These are phyloP conservation scores for Thymallus thymallus DNA, from an alignment of 2,113 vertebrate genomes.

Conservation along the genomic window DNA sequence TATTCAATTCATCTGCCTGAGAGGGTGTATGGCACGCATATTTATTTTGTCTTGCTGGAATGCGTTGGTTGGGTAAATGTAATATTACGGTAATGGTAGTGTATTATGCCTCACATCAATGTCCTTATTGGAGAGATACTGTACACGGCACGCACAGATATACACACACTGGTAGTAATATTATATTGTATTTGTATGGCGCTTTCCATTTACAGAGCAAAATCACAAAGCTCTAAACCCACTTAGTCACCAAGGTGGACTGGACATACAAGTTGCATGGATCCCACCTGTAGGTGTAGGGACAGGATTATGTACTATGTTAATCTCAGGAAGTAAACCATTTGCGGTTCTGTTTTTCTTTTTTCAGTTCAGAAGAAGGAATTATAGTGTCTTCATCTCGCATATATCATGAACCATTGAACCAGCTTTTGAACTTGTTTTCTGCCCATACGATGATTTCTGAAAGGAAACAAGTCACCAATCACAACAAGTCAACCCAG, in stretches of 20 bases:
- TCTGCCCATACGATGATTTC: constrained; percentile 58
- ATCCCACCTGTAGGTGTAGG: not conserved
- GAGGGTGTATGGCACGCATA: constrained; percentile 23
- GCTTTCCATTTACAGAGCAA: no score
- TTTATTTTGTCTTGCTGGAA: not conserved
- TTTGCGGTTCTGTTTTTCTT: constrained; percentile 41
- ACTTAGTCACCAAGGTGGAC: not conserved
- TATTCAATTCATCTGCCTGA: constrained; percentile 56
- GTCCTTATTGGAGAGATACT: not conserved
- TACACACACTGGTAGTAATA: not conserved
- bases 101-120: not conserved
- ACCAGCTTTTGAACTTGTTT: constrained; percentile 65
- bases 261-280: not conserved
- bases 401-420: constrained; percentile 62
- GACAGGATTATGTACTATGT: not conserved
- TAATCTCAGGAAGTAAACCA: not conserved
- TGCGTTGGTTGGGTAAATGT: not conserved
- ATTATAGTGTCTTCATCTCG: constrained; percentile 51
- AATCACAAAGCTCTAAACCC: not conserved
- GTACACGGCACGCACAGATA: not conserved
- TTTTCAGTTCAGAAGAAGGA: constrained; percentile 44
- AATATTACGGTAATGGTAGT: not conserved
- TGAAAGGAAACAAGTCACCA: constrained; percentile 60
- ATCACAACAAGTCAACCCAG: not conserved
- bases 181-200: no score